Percentiles rank a stretch among this genome's conserved stretches.
Conservation (phyloP, 2,797 vertebrate species). For the Cyclopterus lumpus region DNA sequence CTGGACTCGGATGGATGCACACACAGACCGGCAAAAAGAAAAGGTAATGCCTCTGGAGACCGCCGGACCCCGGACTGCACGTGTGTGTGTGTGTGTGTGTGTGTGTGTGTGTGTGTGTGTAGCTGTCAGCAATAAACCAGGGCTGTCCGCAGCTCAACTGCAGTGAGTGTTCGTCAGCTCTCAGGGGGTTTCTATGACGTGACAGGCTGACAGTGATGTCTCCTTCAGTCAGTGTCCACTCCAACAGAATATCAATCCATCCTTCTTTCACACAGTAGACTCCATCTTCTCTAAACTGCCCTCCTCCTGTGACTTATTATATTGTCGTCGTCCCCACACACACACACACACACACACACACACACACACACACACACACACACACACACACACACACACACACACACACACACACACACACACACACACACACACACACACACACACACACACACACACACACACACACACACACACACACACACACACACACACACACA, state of each 20-base stretch:
- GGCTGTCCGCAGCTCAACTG: conserved; percentile 1
- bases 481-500: too few relatives aligned
- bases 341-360: too few relatives aligned
- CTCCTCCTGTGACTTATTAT: conserved; percentile 27
- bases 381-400: too few relatives aligned
- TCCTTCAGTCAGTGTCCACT: conserved; percentile 24
- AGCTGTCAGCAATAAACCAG: conserved; percentile 24
- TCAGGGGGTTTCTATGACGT: conserved; percentile 24
- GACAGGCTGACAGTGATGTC: conserved; percentile 52
- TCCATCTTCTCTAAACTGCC: conserved; percentile 19
- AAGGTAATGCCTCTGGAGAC: conserved; percentile 34
- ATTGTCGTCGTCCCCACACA: background rate
- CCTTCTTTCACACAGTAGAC: conserved; percentile 22
- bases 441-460: too few relatives aligned
- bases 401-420: too few relatives aligned
- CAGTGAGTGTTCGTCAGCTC: conserved; percentile 23
- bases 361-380: too few relatives aligned
- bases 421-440: too few relatives aligned
- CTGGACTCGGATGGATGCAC: conserved; percentile 50
- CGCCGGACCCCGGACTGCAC: background rate
- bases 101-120: conserved; percentile 22
- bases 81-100: background rate
- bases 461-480: too few relatives aligned
- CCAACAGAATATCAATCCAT: conserved; percentile 36
- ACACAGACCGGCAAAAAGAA: conserved; percentile 1